Evolutionary conservation across 2,113 vertebrate species (phyloP), one percentile per base, ranked within the genome.

Genomic region (Paraplagusia blochii): DNA sequence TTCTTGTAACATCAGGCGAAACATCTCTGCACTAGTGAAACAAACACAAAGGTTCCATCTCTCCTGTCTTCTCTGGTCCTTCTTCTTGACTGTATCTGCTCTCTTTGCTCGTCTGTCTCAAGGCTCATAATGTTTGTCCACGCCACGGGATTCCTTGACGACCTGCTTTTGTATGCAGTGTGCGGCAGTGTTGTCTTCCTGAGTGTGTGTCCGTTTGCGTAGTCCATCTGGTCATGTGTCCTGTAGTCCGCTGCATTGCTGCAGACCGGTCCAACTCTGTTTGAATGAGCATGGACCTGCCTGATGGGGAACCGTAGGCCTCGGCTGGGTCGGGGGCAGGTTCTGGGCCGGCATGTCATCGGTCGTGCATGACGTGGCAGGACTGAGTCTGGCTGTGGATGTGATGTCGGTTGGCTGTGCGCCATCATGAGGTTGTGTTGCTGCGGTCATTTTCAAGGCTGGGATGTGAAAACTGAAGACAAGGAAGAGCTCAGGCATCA

Each of bases 321-420:
- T 46, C 35, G 52, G 43, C 1, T 29, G 22, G 22, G 22, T 29
- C 22, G 5, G 42, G 42, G 0, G 1, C n/a, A 10, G 66, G 69
- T 51, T 10, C 44, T 33, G 47, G 60, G 48, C 36, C 33, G 18
- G 81, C 82, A 81, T 84, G 82, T 69, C 58, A 36, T 53, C 35
- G 22, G 57, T 71, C 46, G 11, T 76, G 80, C 80, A 84, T 84
- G 84, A 62, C 13, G 12, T 57, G 55, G 53, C 72, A 43, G 50
- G 60, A 60, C 52, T 8, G 43, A 55, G 65, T 54, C 42, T 78
- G 19, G 14, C 40, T 8, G 11, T 49, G 63, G 54, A n/a, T 54
- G 55, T 63, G 44, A 33, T 40, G 39, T n/a, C 45, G 46, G 53
- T 29, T 44, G 9, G 14, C 11, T 15, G 7, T 49, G 40, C 22